Evolutionary conservation across 2,113 vertebrate species (phyloP), one percentile per base, ranked within the genome.

Genomic region (Zingel zingel): DNA sequence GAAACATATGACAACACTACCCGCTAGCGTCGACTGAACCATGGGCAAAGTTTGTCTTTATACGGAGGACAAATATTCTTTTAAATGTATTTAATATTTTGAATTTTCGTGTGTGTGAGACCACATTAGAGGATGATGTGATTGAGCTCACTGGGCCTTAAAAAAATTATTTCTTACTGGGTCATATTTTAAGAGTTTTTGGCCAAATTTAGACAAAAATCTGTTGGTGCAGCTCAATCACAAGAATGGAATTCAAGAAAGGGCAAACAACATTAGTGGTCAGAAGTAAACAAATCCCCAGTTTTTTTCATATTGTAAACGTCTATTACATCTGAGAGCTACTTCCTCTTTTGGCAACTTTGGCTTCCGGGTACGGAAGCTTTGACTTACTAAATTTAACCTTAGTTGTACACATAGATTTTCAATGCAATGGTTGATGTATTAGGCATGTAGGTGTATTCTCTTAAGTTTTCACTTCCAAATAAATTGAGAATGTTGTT

Each of bases 321-420:
- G 21, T n/a, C 21, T 33, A 13, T 15, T 68, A 15, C 27, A 36
- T 61, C 25, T 67, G 2, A 57, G n/a, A 54, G 30, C n/a, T 50
- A 61, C 76, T 86, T 86, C 84, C 77, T 83, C 23, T 51, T 81
- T 77, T 65, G 19, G 14, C 10, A 75, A 36, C 47, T 64, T 12
- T 54, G 36, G 16, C 18, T 68, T 61, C 45, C 13, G 39, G 30
- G 71, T 67, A 39, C 6, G 15, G 6, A 25, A 47, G 25, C 47
- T 77, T 43, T 45, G 4, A 36, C 45, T 23, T 45, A 25, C 13
- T 81, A 83, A 53, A 67, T 74, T 74, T 61, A 78, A 27, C 36
- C 12, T 43, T 43, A 43, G 39, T 43, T 14, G n/a, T 21, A 68
- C n/a, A 47, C 39, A 43, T 43, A 70, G 36, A 30, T 51, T 59